A percentile compares a stretch with the other conserved stretches of the same genome.
phyloP scores from a whole-genome alignment of 2,797 vertebrate genomes.

The Enteromius radiatus region DNA sequence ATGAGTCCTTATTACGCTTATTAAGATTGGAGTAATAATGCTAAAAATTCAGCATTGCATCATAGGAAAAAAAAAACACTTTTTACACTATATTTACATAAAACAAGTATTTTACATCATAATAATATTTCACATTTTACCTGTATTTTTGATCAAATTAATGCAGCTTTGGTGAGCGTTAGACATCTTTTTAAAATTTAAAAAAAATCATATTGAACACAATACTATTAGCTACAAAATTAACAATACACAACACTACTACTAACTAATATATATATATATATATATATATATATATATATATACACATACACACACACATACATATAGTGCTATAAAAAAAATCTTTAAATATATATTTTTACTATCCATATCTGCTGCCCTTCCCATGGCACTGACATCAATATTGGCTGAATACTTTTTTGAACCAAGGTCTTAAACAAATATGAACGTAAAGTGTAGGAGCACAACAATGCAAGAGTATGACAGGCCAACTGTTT shows the following conservation, averaged over 20 bases:
- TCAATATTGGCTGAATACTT: background rate
- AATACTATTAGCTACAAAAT: background rate
- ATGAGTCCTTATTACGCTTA: background rate
- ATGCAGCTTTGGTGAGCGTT: background rate
- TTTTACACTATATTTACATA: background rate
- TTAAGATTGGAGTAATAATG: background rate
- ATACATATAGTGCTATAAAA: background rate
- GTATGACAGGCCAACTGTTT: constrained; percentile 26
- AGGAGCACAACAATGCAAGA: background rate
- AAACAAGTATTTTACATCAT: background rate
- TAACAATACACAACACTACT: too few species aligned
- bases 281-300: too few species aligned
- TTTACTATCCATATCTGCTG: background rate
- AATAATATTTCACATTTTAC: background rate
- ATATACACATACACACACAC: too few species aligned
- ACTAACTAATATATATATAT: too few species aligned
- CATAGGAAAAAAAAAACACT: background rate
- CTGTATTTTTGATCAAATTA: background rate
- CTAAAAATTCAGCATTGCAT: background rate
- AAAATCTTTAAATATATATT: background rate
- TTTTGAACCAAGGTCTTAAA: background rate
- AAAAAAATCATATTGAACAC: background rate
- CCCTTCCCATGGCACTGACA: background rate
- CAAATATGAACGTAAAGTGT: background rate
- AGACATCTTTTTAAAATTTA: background rate